Percentiles rank a stretch among this genome's conserved stretches.
phyloP scores from a whole-genome alignment of 2,797 vertebrate species.

The Echeneis naucrates region DNA sequence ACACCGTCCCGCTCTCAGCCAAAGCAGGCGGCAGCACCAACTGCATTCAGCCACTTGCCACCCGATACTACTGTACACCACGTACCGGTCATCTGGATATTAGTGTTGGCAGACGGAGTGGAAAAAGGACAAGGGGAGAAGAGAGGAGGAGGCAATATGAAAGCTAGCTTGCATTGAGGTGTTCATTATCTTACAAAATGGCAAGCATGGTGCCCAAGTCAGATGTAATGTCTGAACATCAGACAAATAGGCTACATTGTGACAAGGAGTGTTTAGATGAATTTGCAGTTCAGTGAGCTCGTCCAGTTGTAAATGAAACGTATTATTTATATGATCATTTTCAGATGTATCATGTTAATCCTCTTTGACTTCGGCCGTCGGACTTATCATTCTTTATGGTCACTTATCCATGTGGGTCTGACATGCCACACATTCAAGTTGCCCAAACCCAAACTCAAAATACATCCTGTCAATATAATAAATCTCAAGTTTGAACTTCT shows the following conservation, averaged over 20 bases:
- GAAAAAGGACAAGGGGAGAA: conserved; percentile 74
- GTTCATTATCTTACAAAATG: conserved; percentile 68
- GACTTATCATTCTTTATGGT: conserved; percentile 30
- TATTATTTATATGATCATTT: neutral
- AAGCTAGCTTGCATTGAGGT: conserved; percentile 47
- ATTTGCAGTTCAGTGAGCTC: conserved; percentile 9
- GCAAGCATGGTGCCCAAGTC: conserved; percentile 41
- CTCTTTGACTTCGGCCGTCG: conserved; percentile 6
- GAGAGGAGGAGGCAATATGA: conserved; percentile 54
- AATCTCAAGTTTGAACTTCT: conserved; percentile 35
- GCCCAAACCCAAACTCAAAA: conserved; percentile 46
- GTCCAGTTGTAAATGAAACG: conserved; percentile 13
- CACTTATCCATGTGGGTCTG: conserved; percentile 20
- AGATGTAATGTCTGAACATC: conserved; percentile 42
- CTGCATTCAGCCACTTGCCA: conserved; percentile 65
- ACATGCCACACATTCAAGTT: conserved; percentile 16
- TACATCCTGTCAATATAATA: conserved; percentile 40
- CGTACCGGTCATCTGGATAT: conserved; percentile 72
- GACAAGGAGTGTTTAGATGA: conserved; percentile 26
- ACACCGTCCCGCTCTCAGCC: conserved; percentile 52
- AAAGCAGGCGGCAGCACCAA: conserved; percentile 43
- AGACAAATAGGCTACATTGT: conserved; percentile 14
- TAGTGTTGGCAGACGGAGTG: conserved; percentile 79
- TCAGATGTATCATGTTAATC: neutral
- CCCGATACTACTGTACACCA: conserved; percentile 75